These are phyloP conservation scores for Ophion ellenae DNA, from an alignment of 2,888 invertebrate genomes.

Conservation along the genomic window DNA sequence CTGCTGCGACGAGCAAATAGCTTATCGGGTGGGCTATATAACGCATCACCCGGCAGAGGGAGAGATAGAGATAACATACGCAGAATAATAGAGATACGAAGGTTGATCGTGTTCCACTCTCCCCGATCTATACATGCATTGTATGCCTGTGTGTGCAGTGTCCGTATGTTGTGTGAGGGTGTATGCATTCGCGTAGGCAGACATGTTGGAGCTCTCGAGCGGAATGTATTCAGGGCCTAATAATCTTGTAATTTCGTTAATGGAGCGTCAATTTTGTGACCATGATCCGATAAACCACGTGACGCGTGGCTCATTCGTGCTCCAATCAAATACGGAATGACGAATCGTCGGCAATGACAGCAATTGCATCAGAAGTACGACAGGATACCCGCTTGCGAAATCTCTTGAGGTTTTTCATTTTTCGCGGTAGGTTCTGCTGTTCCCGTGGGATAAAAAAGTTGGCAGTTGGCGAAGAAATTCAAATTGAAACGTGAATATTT, in stretches of 20 bases:
- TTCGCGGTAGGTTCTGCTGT: not conserved
- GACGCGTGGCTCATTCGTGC: constrained; percentile 37
- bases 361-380: not conserved
- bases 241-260: constrained; percentile 65
- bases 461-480: not conserved
- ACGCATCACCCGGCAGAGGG: constrained; percentile 12
- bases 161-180: not conserved
- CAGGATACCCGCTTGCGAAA: not conserved
- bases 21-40: constrained; percentile 58
- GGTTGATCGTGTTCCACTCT: constrained; percentile 50
- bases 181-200: constrained; percentile 3
- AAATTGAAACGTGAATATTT: not conserved
- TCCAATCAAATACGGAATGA: constrained; percentile 12
- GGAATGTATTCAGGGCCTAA: constrained; percentile 48
- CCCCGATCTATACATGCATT: constrained; percentile 28
- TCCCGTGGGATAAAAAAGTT: not conserved
- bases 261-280: constrained; percentile 58
- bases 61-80: constrained; percentile 59
- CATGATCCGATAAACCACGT: constrained; percentile 42
- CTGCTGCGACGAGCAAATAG: constrained; percentile 62
- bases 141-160: not conserved
- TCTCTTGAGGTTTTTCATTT: not conserved
- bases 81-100: constrained; percentile 64
- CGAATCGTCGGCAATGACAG: not conserved
- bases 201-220: constrained; percentile 22